phyloP scores from a whole-genome alignment of 2,888 invertebrate species.

The Trisateles emortualis region DNA sequence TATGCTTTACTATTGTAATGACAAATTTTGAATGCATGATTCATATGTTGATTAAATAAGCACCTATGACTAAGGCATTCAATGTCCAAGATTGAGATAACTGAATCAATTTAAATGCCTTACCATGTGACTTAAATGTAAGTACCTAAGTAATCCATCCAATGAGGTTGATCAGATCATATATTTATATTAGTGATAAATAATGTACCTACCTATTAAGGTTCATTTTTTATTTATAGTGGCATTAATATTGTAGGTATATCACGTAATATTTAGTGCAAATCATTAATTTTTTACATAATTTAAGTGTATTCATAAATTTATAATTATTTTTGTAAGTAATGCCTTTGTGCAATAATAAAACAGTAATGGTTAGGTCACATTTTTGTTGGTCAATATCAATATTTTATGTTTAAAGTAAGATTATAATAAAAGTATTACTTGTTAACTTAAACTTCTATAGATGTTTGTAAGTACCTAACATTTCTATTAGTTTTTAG shows the following conservation, averaged over 20 bases:
- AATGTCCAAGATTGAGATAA: slow-evolving; percentile 32
- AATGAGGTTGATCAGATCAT: slow-evolving; percentile 45
- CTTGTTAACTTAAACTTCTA: slow-evolving; percentile 28
- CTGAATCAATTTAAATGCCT: slow-evolving; percentile 35
- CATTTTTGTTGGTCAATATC: slow-evolving; percentile 39
- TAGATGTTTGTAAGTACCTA: slow-evolving; percentile 32
- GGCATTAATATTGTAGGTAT: slow-evolving; percentile 33
- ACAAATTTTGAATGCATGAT: slow-evolving; percentile 43
- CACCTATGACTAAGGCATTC: slow-evolving; percentile 42
- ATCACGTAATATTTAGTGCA: slow-evolving; percentile 46
- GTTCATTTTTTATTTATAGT: slow-evolving; percentile 27
- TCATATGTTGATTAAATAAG: slow-evolving; percentile 41
- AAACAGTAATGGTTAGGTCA: slow-evolving; percentile 36
- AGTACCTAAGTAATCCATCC: slow-evolving; percentile 47
- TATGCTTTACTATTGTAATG: slow-evolving; percentile 24
- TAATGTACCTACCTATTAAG: not conserved
- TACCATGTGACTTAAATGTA: slow-evolving; percentile 31
- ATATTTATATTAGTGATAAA: slow-evolving; percentile 37
- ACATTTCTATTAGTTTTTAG: slow-evolving; percentile 26
- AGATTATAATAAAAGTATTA: slow-evolving; percentile 29
- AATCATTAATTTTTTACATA: slow-evolving; percentile 36
- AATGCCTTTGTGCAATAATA: slow-evolving; percentile 61
- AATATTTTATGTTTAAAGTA: slow-evolving; percentile 26
- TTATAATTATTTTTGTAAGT: slow-evolving; percentile 37
- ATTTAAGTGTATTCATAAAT: slow-evolving; percentile 26